Percentiles rank a stretch among this genome's conserved stretches.
Conservation (phyloP, 2,113 vertebrate species). For the Plectropomus leopardus region DNA sequence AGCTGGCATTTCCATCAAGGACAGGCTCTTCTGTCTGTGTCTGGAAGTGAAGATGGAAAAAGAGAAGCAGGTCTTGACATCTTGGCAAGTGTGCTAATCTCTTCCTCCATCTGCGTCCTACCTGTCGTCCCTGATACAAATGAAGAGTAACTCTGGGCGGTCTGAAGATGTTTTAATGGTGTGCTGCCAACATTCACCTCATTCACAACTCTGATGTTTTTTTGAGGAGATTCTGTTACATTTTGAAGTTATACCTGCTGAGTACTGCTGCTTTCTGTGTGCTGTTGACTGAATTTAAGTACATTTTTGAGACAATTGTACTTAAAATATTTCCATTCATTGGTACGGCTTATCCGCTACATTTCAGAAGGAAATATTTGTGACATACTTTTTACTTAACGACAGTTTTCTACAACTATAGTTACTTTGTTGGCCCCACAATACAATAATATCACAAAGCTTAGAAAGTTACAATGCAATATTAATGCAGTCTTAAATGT, state of each 20-base stretch:
- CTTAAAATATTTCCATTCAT: neutral
- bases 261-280: neutral
- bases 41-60: conserved; percentile 58
- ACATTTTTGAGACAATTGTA: neutral
- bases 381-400: neutral
- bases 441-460: no score
- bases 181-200: no score
- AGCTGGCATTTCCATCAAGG: conserved; percentile 75
- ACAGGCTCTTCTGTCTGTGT: conserved; percentile 29
- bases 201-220: no score
- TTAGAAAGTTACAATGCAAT: no score
- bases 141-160: neutral
- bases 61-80: conserved; percentile 49
- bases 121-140: neutral
- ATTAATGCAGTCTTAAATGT: no score
- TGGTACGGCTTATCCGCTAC: neutral
- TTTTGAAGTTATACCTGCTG: neutral
- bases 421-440: neutral
- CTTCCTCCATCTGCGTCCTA: conserved; percentile 36
- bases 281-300: neutral
- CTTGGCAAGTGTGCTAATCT: conserved; percentile 11
- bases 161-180: neutral
- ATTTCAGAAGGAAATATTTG: neutral
- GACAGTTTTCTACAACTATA: neutral
- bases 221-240: no score